These are phyloP conservation scores for Dasyprocta punctata DNA, from an alignment of 2,113 vertebrate species.

Conservation along the genomic window DNA sequence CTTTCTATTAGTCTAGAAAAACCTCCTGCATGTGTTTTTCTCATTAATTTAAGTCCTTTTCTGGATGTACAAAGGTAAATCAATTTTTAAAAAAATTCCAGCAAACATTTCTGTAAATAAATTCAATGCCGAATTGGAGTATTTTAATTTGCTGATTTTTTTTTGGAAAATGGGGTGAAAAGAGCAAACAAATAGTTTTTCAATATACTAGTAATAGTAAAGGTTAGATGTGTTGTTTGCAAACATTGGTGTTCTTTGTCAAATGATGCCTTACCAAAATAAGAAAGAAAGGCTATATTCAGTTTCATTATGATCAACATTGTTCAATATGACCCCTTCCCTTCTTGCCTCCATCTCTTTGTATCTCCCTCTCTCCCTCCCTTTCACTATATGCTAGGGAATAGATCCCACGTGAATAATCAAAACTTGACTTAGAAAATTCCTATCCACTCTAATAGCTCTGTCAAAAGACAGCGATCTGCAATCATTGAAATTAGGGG, in stretches of 20 bases:
- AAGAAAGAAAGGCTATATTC: constrained; percentile 71
- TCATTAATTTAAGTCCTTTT: constrained; percentile 72
- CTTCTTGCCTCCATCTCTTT: not conserved
- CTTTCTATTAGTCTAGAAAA: constrained; percentile 73
- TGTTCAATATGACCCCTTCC: constrained; percentile 50
- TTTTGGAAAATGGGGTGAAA: not conserved
- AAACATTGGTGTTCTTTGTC: constrained; percentile 66
- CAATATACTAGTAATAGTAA: constrained; percentile 73
- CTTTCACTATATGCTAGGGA: constrained; percentile 1
- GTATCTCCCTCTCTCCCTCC: not conserved
- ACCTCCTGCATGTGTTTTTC: constrained; percentile 72
- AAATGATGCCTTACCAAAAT: constrained; percentile 70
- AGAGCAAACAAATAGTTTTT: constrained; percentile 73
- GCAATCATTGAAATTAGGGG: not conserved
- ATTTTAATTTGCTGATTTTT: constrained; percentile 73
- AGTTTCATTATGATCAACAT: constrained; percentile 75
- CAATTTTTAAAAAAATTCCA: constrained; percentile 68
- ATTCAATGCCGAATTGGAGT: constrained; percentile 34
- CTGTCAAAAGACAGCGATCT: not conserved
- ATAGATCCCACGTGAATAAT: not conserved
- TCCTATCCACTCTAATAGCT: not conserved
- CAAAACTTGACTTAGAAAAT: constrained; percentile 44
- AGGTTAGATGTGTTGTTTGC: constrained; percentile 67
- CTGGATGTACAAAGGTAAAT: constrained; percentile 78
- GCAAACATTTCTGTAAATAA: constrained; percentile 60